Conservation (phyloP, 2,888 invertebrate genomes). For the Ormyrus nitidulus region DNA sequence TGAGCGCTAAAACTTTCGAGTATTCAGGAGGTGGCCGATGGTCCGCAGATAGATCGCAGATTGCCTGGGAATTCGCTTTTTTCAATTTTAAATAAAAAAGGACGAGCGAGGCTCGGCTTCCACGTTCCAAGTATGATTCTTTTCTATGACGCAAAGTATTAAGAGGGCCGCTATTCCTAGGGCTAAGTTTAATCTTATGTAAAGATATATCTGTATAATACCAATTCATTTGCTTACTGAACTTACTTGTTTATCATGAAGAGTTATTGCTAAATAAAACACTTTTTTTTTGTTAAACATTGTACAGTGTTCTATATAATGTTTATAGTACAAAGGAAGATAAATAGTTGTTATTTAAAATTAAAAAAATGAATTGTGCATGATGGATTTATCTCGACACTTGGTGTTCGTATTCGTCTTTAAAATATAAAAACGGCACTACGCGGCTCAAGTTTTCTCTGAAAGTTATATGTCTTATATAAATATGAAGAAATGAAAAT, state of each 20-base stretch:
- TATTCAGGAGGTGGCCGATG: neutral
- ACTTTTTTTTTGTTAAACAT: conserved; percentile 8
- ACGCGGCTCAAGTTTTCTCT: conserved; percentile 53
- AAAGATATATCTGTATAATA: no score
- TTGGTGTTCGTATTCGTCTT: conserved; percentile 52
- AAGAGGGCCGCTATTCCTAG: no score
- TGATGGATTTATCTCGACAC: conserved; percentile 50
- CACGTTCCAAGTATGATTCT: no score
- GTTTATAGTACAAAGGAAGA: conserved; percentile 11
- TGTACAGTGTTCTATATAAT: conserved; percentile 26
- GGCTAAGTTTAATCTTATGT: no score
- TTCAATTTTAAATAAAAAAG: conserved; percentile 17
- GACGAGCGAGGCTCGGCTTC: no score
- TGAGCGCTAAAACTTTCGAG: neutral
- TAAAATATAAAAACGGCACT: conserved; percentile 45
- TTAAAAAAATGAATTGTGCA: conserved; percentile 39
- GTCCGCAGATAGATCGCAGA: conserved; percentile 6
- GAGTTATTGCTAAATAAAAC: neutral
- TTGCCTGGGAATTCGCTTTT: conserved; percentile 20
- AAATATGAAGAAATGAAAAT: conserved; percentile 23
- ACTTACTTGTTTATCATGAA: conserved; percentile 1
- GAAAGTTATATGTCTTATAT: conserved; percentile 40
- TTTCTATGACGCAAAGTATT: no score
- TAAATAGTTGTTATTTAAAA: conserved; percentile 33
- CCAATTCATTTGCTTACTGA: no score